Base-by-base conservation (phyloP, 92 coral and sea anemone species). In the Pocillopora meandrina region DNA sequence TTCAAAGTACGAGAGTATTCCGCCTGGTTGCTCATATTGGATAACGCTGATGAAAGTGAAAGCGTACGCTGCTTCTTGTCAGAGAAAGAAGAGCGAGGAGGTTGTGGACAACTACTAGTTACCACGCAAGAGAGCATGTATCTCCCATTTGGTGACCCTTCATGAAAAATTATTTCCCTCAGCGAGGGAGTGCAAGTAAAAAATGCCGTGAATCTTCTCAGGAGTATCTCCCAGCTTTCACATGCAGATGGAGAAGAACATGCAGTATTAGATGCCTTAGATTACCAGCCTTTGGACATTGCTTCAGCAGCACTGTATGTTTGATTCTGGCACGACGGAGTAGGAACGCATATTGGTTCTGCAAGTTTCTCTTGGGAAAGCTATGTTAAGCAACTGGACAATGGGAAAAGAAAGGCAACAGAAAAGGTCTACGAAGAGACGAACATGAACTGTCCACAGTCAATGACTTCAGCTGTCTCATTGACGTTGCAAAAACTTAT, bases 201-300 rank as follows among this genome's bases (percentile, higher is more conserved):
- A 0, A 72, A 83, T 15, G 81, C 87, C 23, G 10, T 77, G 55
- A 19, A 18, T 42, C 81, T 83, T 56, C 81, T 83, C 19, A 74
- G 74, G 31, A 49, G 36, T 8, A 83, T 83, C 26, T 83, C 73
- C 19, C 52, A 18, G 21, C 18, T 74, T 42, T 74, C 77, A 0
- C 59, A 59, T 13, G 76, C 67, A 9, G 57, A 82, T 2, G 67
- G 76, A 31, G 23, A 56, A 19, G 65, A 75, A 17, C 35, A 76
- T 7, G 21, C 62, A 17, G 84, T 88, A 12, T 57, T 86, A 11
- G 65, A 74, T 3, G 71, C 58, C 64, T 67, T 87, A 59, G 90
- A 87, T 74, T 73, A 52, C 23, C 90, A 87, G 76, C 90, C 90
- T n/a, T 47, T 87, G 68, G 90, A 84, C 34, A 73, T 88, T 64